Conservation (phyloP, 1,140 invertebrate species). For the Frieseomelitta varia region DNA sequence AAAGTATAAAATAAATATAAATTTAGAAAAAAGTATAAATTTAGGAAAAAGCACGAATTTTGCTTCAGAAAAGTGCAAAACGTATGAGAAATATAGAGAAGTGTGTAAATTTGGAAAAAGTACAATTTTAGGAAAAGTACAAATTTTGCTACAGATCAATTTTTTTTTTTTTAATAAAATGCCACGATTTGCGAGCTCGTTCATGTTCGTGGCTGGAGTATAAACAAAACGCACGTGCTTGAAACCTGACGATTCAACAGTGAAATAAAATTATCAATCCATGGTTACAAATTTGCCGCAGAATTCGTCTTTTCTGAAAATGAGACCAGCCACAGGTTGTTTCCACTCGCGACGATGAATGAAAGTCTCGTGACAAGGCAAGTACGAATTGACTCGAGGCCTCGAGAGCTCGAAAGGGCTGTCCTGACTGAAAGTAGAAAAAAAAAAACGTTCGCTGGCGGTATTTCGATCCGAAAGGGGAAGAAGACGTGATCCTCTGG, state of each 20-base stretch:
- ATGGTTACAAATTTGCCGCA: not conserved
- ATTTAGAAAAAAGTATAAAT: no score
- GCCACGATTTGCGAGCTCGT: no score
- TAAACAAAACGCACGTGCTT: no score
- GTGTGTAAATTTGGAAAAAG: no score
- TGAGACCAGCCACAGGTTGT: no score
- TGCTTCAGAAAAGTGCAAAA: no score
- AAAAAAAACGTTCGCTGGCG: not conserved
- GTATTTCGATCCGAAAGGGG: not conserved
- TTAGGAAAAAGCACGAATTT: no score
- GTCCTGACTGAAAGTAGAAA: constrained; percentile 30
- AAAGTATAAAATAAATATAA: no score
- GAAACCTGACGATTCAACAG: not conserved
- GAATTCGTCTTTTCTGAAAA: not conserved
- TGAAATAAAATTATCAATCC: not conserved
- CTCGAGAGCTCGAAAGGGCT: not conserved
- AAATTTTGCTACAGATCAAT: no score
- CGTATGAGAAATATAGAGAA: no score
- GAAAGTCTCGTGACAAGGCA: constrained; percentile 21
- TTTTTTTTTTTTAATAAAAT: not conserved
- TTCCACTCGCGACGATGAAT: not conserved
- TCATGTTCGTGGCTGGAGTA: no score
- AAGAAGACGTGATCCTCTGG: not conserved
- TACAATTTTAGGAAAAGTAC: no score
- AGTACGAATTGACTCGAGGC: not conserved